These are phyloP conservation scores for Cydia splendana DNA, from an alignment of 1,140 invertebrate species.

Conservation along the genomic window DNA sequence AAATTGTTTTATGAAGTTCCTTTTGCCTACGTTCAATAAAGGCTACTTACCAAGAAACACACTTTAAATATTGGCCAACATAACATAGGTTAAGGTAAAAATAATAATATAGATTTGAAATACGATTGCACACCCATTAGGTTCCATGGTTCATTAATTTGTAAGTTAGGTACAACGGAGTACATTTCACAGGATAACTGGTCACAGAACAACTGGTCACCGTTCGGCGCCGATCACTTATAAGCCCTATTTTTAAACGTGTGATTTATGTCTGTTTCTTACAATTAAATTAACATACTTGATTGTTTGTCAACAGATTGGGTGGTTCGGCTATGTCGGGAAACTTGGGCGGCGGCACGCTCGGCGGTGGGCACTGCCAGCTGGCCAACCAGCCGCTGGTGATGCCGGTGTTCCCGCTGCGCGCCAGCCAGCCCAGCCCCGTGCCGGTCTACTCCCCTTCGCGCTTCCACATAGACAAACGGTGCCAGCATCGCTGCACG, in stretches of 20 bases:
- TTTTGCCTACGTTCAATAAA: neutral
- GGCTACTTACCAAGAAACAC: too few species aligned
- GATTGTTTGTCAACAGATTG: slow-evolving; percentile 61
- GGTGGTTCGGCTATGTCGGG: slow-evolving; percentile 73
- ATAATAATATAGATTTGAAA: too few species aligned
- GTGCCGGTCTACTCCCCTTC: slow-evolving; percentile 92
- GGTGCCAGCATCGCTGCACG: slow-evolving; percentile 94
- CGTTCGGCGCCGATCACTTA: too few species aligned
- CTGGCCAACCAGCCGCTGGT: slow-evolving; percentile 84
- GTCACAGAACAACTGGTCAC: too few species aligned
- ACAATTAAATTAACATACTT: neutral
- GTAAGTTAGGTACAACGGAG: neutral
- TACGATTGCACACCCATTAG: too few species aligned
- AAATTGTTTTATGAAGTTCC: slow-evolving; percentile 1
- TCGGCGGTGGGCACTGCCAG: slow-evolving; percentile 77
- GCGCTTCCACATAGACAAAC: slow-evolving; percentile 95
- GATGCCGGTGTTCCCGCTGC: slow-evolving; percentile 89
- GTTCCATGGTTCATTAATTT: neutral
- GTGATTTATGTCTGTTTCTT: neutral
- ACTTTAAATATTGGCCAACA: too few species aligned
- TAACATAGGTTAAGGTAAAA: too few species aligned
- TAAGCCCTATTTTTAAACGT: neutral
- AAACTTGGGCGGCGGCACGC: slow-evolving; percentile 69
- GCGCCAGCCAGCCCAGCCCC: slow-evolving; percentile 84
- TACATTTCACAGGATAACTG: too few species aligned